A percentile compares a stretch with the other conserved stretches of the same genome.
These are phyloP conservation scores for Chorisops tibialis DNA, from an alignment of 2,888 invertebrate species.

Conservation along the genomic window DNA sequence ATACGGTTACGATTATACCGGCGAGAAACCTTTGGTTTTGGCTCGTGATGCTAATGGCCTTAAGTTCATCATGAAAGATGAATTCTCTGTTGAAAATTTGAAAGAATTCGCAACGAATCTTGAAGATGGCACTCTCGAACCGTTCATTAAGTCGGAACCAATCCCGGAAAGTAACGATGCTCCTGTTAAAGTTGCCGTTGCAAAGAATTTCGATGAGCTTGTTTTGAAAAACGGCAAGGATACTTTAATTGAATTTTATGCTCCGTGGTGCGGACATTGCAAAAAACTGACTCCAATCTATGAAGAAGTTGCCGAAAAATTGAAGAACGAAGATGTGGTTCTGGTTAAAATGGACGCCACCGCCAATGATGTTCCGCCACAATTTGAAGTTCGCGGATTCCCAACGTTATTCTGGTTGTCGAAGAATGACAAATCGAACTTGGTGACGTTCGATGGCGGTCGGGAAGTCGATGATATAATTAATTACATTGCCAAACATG, in stretches of 20 bases:
- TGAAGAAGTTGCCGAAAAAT: conserved; percentile 88
- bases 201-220: conserved; percentile 93
- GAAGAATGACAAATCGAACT: conserved; percentile 72
- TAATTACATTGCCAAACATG: conserved; percentile 88
- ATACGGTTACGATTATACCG: conserved; percentile 83
- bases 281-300: conserved; percentile 91
- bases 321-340: conserved; percentile 80
- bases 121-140: conserved; percentile 76
- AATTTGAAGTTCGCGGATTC: conserved; percentile 92
- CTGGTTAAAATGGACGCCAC: conserved; percentile 99
- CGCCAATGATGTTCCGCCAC: conserved; percentile 92
- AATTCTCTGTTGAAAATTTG: conserved; percentile 86
- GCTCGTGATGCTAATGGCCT: conserved; percentile 78
- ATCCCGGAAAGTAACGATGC: conserved; percentile 82
- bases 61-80: conserved; percentile 85
- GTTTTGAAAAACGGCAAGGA: conserved; percentile 89
- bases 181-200: conserved; percentile 86
- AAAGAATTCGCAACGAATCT: conserved; percentile 81
- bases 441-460: conserved; percentile 88
- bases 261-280: conserved; percentile 99
- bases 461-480: conserved; percentile 91
- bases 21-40: conserved; percentile 86
- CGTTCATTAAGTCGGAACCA: conserved; percentile 93
- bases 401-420: conserved; percentile 96
- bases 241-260: conserved; percentile 96